Evolutionary conservation across 2,113 vertebrate genomes (phyloP), one percentile per base, ranked within the genome.

Genomic region (Erpornis zantholeuca): DNA sequence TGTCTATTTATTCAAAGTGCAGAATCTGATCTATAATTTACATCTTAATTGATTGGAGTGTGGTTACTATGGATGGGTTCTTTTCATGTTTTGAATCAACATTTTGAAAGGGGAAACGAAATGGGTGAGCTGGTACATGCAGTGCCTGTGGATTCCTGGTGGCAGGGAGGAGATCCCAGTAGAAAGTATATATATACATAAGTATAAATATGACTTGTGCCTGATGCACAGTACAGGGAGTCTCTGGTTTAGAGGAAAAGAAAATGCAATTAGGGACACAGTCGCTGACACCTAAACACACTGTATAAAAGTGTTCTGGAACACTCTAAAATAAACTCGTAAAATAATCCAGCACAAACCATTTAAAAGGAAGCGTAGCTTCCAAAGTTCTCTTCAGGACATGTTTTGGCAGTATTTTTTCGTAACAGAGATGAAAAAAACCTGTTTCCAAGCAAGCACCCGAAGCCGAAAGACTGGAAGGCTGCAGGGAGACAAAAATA

Each of bases 401-500:
- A 44, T 10, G n/a, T 59, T 94, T 90, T 82, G 80, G 95, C 88
- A 91, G 79, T 44, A n/a, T 59, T 50, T 68, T 53, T 79, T 81
- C 60, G 38, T 57, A 65, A 50, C 29, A 42, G 82, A 73, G 84
- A 42, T 92, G 64, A 70, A 52, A 29, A 53, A 63, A 68, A 3
- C 3, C 20, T 33, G 35, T 86, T 97, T 91, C 72, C 88, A 84
- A 44, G 85, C 15, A 2, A 53, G 91, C 40, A 14, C 21, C 82
- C 9, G 1, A 19, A 61, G 42, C 59, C 15, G 4, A 61, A 88
- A 61, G 59, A 10, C 85, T 20, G 47, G 94, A 47, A 60, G 80
- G 82, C 44, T 15, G 77, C 87, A 84, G 82, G 56, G 44, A 77
- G 96, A 94, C 95, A 82, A 44, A 85, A 97, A 84, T 81, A 95